Percentiles rank a stretch among this genome's conserved stretches.
Conservation (phyloP, 2,797 vertebrate genomes). For the Poeciliopsis infans region DNA sequence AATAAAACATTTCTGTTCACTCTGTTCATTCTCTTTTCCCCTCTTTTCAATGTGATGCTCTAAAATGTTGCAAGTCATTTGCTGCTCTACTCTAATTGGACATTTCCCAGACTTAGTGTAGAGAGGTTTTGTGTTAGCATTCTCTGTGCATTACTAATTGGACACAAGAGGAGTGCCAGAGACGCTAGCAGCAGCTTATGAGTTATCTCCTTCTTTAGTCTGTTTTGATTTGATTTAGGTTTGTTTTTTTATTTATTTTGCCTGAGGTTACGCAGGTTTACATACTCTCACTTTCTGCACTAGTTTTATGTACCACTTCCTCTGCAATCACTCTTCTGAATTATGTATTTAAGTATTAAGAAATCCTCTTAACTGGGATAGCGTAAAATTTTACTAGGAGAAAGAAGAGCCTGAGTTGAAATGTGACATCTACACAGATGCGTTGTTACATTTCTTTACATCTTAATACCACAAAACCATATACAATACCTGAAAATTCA, state of each 20-base stretch:
- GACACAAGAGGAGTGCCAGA: constrained; percentile 88
- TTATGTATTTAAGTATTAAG: constrained; percentile 42
- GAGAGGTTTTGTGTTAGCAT: constrained; percentile 88
- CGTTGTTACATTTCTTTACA: neutral
- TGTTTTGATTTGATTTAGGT: constrained; percentile 43
- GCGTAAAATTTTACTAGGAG: neutral
- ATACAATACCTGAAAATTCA: neutral
- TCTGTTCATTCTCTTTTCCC: constrained; percentile 42
- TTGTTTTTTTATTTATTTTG: constrained; percentile 5
- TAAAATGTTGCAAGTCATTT: constrained; percentile 84
- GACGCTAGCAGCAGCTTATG: constrained; percentile 84
- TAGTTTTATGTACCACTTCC: constrained; percentile 37
- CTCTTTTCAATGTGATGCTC: constrained; percentile 73
- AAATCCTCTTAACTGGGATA: constrained; percentile 21
- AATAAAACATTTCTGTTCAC: constrained; percentile 12
- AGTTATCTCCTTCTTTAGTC: constrained; percentile 50
- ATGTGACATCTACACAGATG: neutral
- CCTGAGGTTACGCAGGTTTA: constrained; percentile 15
- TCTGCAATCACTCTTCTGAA: constrained; percentile 23
- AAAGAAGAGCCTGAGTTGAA: neutral
- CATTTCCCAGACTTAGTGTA: constrained; percentile 92
- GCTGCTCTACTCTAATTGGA: constrained; percentile 97
- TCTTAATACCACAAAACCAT: neutral
- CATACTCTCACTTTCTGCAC: constrained; percentile 19
- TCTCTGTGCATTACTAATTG: constrained; percentile 94